phyloP scores from a whole-genome alignment of 2,888 invertebrate genomes.

The Timema podura region DNA sequence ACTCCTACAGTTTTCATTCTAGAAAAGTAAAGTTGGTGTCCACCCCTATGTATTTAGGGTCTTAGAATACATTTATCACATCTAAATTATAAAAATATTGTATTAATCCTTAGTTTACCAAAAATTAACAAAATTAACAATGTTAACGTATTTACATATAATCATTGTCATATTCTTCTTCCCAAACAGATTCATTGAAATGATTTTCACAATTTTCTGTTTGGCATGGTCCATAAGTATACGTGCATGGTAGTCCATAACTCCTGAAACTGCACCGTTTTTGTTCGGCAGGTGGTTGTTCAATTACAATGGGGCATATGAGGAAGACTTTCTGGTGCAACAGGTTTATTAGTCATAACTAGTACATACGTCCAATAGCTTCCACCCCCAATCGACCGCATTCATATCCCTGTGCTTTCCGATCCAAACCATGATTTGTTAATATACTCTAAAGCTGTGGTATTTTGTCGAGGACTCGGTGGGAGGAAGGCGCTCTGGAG shows the following conservation, averaged over 20 bases:
- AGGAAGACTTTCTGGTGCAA: conserved; percentile 1
- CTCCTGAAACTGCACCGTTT: background rate
- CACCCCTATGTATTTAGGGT: no score
- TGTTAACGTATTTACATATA: no score
- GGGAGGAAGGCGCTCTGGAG: background rate
- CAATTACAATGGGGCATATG: conserved; percentile 1
- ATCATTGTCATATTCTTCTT: no score
- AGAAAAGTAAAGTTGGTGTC: no score
- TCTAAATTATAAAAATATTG: no score
- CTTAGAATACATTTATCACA: no score
- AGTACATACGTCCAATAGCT: background rate
- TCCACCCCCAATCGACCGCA: background rate
- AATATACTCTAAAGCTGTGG: background rate
- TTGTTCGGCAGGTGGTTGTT: background rate
- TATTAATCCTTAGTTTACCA: no score
- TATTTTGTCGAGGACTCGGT: background rate
- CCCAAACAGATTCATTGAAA: no score
- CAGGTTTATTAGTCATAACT: background rate
- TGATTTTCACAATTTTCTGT: background rate
- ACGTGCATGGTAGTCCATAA: conserved; percentile 1
- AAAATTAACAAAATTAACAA: no score
- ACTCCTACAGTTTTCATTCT: no score
- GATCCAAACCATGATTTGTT: background rate
- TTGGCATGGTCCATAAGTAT: background rate
- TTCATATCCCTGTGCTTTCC: background rate